Conservation (phyloP, 2,888 invertebrate species). For the Archaeoteleia sp. region DNA sequence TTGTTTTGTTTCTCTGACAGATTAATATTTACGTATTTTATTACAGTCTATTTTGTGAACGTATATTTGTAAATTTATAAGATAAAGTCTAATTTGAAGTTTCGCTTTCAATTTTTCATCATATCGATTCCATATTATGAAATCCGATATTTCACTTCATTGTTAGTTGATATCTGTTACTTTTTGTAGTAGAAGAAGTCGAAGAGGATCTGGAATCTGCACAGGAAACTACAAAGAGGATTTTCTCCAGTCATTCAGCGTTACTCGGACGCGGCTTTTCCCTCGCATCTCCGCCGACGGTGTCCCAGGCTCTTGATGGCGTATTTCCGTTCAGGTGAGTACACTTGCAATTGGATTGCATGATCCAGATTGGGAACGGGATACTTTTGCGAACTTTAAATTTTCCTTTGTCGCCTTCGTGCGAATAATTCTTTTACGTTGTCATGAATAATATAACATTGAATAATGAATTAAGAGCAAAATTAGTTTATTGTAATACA, state of each 20-base stretch:
- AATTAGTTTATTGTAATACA: too few species aligned
- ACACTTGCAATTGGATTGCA: slow-evolving; percentile 22
- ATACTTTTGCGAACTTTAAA: too few species aligned
- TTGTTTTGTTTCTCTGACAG: too few species aligned
- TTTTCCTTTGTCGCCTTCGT: too few species aligned
- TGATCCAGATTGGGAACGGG: slow-evolving; percentile 18
- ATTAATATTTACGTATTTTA: too few species aligned
- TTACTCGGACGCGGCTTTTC: slow-evolving; percentile 93
- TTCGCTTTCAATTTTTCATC: neutral
- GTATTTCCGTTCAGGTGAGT: slow-evolving; percentile 88
- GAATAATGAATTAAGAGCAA: too few species aligned
- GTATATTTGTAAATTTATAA: too few species aligned
- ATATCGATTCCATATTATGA: slow-evolving; percentile 12
- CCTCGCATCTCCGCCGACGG: slow-evolving; percentile 88
- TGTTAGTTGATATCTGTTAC: slow-evolving; percentile 33
- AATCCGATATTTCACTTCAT: slow-evolving; percentile 23
- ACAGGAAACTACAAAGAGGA: slow-evolving; percentile 78
- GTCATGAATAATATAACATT: too few species aligned
- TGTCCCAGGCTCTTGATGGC: slow-evolving; percentile 93
- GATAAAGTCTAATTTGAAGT: slow-evolving; percentile 1
- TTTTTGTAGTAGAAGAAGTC: slow-evolving; percentile 78
- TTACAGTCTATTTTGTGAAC: too few species aligned
- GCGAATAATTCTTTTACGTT: too few species aligned
- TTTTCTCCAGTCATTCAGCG: slow-evolving; percentile 80
- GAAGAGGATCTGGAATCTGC: slow-evolving; percentile 84